phyloP scores from a whole-genome alignment of 64 coral and sea anemone genomes.

The Astreopora myriophthalma region DNA sequence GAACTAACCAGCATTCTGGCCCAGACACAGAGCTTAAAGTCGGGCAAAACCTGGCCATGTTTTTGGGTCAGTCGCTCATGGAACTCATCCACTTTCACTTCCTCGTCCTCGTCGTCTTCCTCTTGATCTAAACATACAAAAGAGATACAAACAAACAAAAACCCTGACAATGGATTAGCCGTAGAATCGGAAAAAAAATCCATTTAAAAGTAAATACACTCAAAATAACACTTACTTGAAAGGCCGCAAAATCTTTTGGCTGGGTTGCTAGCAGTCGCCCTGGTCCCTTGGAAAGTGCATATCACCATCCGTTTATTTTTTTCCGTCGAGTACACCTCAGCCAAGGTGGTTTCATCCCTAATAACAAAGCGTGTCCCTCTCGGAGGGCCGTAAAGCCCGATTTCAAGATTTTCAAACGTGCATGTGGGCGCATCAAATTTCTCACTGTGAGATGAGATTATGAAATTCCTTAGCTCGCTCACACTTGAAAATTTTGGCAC shows the following conservation, averaged over 20 bases:
- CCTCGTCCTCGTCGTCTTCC: not conserved
- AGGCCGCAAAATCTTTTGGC: not conserved
- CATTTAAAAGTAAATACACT: not conserved
- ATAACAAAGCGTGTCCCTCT: not conserved
- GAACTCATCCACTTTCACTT: not conserved
- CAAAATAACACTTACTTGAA: not conserved
- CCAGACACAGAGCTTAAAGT: not conserved
- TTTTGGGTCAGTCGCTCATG: not conserved
- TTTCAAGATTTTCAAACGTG: too few species aligned
- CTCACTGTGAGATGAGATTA: too few species aligned
- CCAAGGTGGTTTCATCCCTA: not conserved
- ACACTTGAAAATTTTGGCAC: too few species aligned
- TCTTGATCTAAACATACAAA: not conserved
- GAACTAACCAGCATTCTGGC: not conserved
- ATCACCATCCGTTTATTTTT: not conserved
- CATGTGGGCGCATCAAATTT: too few species aligned
- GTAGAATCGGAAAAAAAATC: not conserved
- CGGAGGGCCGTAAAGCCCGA: not conserved
- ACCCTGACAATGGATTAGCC: not conserved
- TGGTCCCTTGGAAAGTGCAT: not conserved
- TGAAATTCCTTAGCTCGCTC: too few species aligned
- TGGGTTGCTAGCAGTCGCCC: not conserved
- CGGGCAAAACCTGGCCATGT: not conserved
- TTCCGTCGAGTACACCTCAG: not conserved
- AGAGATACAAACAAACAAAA: not conserved